Percentiles rank a stretch among this genome's conserved stretches.
phyloP scores from a whole-genome alignment of 2,113 vertebrate species.

The Hypocryptadius cinnamomeus region DNA sequence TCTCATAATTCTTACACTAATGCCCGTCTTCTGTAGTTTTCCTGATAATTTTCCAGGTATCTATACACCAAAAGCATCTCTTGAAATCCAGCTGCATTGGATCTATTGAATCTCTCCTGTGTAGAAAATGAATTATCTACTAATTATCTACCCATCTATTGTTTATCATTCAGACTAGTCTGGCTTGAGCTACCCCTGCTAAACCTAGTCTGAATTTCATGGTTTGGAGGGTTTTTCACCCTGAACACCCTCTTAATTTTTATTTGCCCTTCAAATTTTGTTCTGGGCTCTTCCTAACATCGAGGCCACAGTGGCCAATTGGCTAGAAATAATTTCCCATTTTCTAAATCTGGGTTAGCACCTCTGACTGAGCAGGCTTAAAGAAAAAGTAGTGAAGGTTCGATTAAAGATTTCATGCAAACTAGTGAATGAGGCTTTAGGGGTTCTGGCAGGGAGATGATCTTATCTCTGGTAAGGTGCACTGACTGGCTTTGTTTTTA shows the following conservation, averaged over 20 bases:
- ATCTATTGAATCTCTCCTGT: neutral
- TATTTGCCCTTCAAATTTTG: neutral
- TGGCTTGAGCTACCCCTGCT: neutral
- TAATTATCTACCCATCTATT: neutral
- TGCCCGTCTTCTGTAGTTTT: neutral
- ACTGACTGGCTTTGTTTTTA: neutral
- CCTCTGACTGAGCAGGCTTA: neutral
- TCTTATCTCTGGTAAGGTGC: neutral
- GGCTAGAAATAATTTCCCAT: neutral
- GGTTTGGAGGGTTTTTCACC: fast-evolving
- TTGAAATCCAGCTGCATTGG: neutral
- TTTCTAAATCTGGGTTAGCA: neutral
- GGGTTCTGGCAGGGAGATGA: neutral
- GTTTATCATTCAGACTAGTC: neutral
- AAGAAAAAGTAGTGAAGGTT: neutral
- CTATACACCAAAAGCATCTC: neutral
- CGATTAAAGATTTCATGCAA: neutral
- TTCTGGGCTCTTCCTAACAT: neutral
- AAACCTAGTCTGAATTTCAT: neutral
- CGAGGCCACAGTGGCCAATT: neutral
- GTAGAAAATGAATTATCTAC: neutral
- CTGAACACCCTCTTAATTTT: neutral
- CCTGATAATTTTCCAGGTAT: neutral
- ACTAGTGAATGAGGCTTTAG: neutral
- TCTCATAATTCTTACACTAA: neutral